Base-by-base conservation (phyloP, 2,888 invertebrate genomes). In the Campoletis raptor region DNA sequence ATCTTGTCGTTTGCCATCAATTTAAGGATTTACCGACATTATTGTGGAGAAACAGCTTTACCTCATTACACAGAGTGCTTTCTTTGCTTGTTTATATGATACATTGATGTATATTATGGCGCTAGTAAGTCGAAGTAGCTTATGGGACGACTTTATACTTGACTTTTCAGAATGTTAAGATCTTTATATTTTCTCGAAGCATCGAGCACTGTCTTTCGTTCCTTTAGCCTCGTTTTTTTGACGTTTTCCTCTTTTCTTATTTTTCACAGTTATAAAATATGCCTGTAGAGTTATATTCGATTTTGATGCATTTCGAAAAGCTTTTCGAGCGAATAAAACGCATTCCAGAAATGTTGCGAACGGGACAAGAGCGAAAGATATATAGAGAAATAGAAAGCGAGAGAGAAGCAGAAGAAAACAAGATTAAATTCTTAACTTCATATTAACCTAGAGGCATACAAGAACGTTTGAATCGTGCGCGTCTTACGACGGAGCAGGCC, bases 21-120 rank as follows among this genome's bases (percentile, higher is more conserved):
- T 82, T 83, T 82, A 74, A 54, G 67, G 45, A 64, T 30, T 76
- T 36, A 40, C 45, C 54, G 37, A 77, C 66, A 57, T 72, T 73
- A 80, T 80, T 80, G 64, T 77, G 64, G 66, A 80, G 85, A 82
- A 82, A 73, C 77, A 74, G 73, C 85, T 83, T 86, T 76, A 74
- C 74, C 80, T 87, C 84, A 80, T 87, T 84, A 84, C 80, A 81
- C 84, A 81, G 80, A 86, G 74, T 83, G 85, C 81, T 81, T 72
- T 78, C 87, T 84, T 87, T 81, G 78, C 64, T 77, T 48, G 74
- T 61, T 61, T 81, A 66, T 66, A 69, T 67, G 52, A n/a, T n/a
- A n/a, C n/a, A n/a, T n/a, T n/a, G n/a, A n/a, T 45, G 48, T 69
- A 36, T n/a, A 69, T 54, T 42, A 61, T 70, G 12, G 30, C 54